Evolutionary conservation across 2,888 invertebrate genomes (phyloP), one percentile per base, ranked within the genome.

Genomic region (Salticus scenicus): DNA sequence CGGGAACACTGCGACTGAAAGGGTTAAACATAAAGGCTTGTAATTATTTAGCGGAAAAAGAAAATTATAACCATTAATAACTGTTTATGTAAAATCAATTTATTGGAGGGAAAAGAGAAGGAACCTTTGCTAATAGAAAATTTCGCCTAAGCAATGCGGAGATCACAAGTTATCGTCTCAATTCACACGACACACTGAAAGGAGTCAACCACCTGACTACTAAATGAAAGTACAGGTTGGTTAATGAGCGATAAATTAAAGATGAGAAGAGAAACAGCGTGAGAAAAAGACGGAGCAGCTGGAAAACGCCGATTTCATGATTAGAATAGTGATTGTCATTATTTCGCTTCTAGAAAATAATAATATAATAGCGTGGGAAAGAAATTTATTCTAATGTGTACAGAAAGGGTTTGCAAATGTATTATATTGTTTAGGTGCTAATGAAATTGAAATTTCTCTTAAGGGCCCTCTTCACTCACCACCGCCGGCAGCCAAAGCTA

Each of bases 161-260:
- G 20, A 4, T 42, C 24, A 41, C 5, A 33, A 5, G n/a, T 37
- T 10, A 37, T 10, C 37, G 8, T 12, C 47, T 31, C 76, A 83
- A 83, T 84, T 73, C 41, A 8, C 24, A 77, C 83, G 77, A 84
- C 83, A 84, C 37, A 71, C 24, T 24, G 33, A 67, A 31, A 37
- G 69, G 64, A 66, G 81, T 79, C 72, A 73, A 71, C 67, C 72
- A 83, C 76, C 83, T 67, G 83, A 72, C 37, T 71, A 12, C 41
- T 33, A 28, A n/a, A 69, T 37, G 28, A 75, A 28, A 42, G 42
- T 20, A 33, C 24, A 67, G 37, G 37, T 67, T 33, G 83, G 69
- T 84, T 84, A 84, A 84, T 73, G 73, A 84, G 83, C 77, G 41
- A 47, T 72, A 83, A 76, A 83, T 83, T 83, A 83, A 77, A 71